phyloP scores from a whole-genome alignment of 2,888 invertebrate genomes.

The Napeogenes inachia region DNA sequence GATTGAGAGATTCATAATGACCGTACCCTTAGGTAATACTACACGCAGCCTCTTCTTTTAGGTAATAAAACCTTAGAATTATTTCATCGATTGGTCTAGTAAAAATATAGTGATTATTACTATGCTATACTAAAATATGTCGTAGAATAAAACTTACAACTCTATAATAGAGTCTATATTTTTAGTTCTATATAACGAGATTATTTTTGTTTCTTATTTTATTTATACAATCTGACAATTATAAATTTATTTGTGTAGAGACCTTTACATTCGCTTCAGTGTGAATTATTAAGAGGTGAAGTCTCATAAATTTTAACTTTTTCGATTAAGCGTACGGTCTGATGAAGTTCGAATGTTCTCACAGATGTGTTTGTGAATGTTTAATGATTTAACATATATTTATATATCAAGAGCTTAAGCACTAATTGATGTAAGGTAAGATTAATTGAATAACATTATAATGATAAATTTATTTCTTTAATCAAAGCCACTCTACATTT shows the following conservation, averaged over 20 bases:
- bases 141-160: background rate
- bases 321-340: constrained; percentile 52
- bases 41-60: constrained; percentile 41
- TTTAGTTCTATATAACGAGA: constrained; percentile 7
- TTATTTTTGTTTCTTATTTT: constrained; percentile 6
- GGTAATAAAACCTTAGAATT: constrained; percentile 42
- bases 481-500: too few species aligned
- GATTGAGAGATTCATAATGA: constrained; percentile 67
- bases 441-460: background rate
- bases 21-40: constrained; percentile 60
- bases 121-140: background rate
- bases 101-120: constrained; percentile 32
- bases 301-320: constrained; percentile 53
- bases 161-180: background rate
- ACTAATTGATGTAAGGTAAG: background rate
- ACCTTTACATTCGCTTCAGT: constrained; percentile 24
- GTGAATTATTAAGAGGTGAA: constrained; percentile 52
- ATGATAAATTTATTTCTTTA: too few species aligned
- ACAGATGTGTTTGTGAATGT: constrained; percentile 36
- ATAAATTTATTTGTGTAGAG: constrained; percentile 16
- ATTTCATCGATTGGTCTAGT: constrained; percentile 36
- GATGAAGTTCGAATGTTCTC: constrained; percentile 37
- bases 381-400: constrained; percentile 25
- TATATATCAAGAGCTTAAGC: constrained; percentile 1
- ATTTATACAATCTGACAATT: constrained; percentile 1